A percentile compares a stretch with the other conserved stretches of the same genome.
These are phyloP conservation scores for Clivina fossor DNA, from an alignment of 2,888 invertebrate species.

Conservation along the genomic window DNA sequence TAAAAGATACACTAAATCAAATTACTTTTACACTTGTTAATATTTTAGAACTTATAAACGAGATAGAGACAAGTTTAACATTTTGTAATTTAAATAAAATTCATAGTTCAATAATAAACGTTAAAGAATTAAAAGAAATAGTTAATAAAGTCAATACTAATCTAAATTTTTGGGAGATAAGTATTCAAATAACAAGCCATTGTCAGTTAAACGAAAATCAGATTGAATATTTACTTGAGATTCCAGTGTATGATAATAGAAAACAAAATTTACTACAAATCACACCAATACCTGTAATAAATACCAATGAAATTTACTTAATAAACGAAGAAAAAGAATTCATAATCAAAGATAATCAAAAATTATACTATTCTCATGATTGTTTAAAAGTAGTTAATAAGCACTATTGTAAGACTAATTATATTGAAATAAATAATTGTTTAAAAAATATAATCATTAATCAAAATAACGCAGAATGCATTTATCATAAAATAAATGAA, in stretches of 20 bases:
- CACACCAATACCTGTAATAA: slow-evolving; percentile 3
- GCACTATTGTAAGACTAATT: slow-evolving; percentile 1
- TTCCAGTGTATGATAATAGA: background rate
- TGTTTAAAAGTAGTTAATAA: background rate
- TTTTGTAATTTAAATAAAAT: slow-evolving; percentile 1
- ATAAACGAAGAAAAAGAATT: slow-evolving; percentile 3
- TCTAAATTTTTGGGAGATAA: background rate
- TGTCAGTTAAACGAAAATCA: background rate
- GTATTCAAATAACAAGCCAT: background rate
- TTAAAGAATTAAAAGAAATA: background rate
- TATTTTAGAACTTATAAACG: background rate
- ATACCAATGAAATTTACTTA: background rate
- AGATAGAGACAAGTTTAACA: background rate
- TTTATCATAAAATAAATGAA: background rate
- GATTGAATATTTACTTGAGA: background rate
- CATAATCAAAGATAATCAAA: background rate
- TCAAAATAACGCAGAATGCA: background rate
- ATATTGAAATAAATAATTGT: background rate
- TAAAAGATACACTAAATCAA: background rate
- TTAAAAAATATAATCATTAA: background rate
- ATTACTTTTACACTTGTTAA: background rate
- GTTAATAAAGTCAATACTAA: background rate
- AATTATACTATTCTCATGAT: background rate
- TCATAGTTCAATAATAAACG: slow-evolving; percentile 1
- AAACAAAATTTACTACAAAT: background rate